Percentiles rank a stretch among this genome's conserved stretches.
Evolutionary conservation across 2,113 vertebrate genomes (phyloP).

Genomic region (Semnornis frantzii): DNA sequence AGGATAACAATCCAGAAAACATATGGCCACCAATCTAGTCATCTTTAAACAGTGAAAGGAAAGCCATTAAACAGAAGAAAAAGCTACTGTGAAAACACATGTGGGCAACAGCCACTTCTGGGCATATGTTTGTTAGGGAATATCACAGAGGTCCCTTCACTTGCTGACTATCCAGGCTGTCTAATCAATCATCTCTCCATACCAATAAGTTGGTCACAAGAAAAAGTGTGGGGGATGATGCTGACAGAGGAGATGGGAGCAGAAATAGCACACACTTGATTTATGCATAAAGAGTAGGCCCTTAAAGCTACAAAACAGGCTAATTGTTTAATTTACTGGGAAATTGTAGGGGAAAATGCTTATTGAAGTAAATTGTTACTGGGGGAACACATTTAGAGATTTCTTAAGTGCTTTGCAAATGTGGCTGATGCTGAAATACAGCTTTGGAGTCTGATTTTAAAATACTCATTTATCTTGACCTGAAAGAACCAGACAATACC

Average conservation of each 20-base stretch:
- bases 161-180: not conserved
- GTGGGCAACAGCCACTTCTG: not conserved
- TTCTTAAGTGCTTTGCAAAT: constrained; percentile 25
- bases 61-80: not conserved
- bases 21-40: not conserved
- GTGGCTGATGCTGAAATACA: not conserved
- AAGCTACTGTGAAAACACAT: not conserved
- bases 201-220: not conserved
- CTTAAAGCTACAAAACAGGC: not conserved
- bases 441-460: not conserved
- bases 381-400: not conserved
- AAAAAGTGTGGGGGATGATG: not conserved
- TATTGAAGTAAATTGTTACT: constrained; percentile 15
- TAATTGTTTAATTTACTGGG: constrained; percentile 34
- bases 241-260: not conserved
- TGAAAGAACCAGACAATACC: not conserved
- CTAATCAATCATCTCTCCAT: not conserved
- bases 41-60: not conserved
- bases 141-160: not conserved
- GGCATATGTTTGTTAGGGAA: not conserved
- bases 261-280: not conserved
- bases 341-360: constrained; percentile 8
- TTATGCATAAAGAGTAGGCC: not conserved
- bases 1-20: not conserved
- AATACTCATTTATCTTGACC: not conserved